Evolutionary conservation across 1,140 invertebrate species (phyloP), one percentile per base, ranked within the genome.

Genomic region (Magallana angulata): DNA sequence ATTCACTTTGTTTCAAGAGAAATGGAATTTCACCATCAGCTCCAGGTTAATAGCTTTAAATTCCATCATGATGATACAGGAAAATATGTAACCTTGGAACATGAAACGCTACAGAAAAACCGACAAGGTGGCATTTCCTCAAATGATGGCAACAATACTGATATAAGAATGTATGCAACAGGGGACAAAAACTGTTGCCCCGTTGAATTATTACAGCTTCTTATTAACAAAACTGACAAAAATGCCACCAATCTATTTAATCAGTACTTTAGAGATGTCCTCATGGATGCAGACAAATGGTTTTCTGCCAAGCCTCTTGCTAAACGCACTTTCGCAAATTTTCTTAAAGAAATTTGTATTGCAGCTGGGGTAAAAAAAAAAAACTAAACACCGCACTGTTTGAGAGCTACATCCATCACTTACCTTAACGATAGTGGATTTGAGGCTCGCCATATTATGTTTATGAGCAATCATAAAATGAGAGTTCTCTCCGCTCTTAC

Each of bases 401-500:
- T 57, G 57, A 57, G 64, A 48, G 84, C 84, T 16, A 85, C 84
- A 7, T 48, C 84, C 1, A 76, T 85, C 0, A 68, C 62, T n/a
- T 12, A 71, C 57, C 57, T 86, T 71, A 86, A 59, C 57, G 85
- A 86, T 30, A 71, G 56, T 59, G 85, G 56, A 7, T 80, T 36
- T 36, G 62, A 80, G 16, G 30, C 71, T 8, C 36, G 71, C 2
- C 56, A 58, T 11, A 81, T 81, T 11, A 86, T 86, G 85, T 86
- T 81, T 18, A 81, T 86, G 85, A 59, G 68, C 16, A 56, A 71
- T 12, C 85, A 86, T 59, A 56, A 71, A 86, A 86, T 81, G 85
- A 86, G 18, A 64, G 59, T 18, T 81, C 16, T 14, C 24, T 86
- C n/a, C 48, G 85, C 18, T 81, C 68, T 14, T 80, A 86, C 24